Conservation (phyloP, 2,113 vertebrate species). For the Lontra canadensis region DNA sequence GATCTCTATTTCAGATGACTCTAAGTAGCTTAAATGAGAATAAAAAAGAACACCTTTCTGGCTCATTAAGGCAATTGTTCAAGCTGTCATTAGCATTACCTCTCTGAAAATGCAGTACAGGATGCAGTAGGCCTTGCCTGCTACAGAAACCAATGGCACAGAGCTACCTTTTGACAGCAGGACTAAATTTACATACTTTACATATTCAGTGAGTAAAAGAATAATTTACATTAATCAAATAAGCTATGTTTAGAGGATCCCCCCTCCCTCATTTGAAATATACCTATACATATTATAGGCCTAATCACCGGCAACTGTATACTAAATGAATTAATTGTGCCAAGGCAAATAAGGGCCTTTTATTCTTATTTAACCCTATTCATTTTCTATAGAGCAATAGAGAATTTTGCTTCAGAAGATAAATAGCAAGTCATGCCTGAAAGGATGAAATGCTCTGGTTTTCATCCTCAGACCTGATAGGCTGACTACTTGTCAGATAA, state of each 20-base stretch:
- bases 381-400: constrained; percentile 52
- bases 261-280: constrained; percentile 39
- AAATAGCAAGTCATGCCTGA: constrained; percentile 77
- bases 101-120: constrained; percentile 44
- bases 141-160: constrained; percentile 50
- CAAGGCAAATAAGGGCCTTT: constrained; percentile 14
- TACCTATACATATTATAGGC: neutral
- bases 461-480: constrained; percentile 71
- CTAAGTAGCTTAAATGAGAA: constrained; percentile 37
- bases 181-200: constrained; percentile 61
- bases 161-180: constrained; percentile 44
- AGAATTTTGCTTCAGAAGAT: constrained; percentile 69
- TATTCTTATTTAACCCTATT: constrained; percentile 54
- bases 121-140: constrained; percentile 46
- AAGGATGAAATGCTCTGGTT: constrained; percentile 75
- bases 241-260: neutral
- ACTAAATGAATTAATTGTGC: neutral
- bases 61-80: constrained; percentile 57
- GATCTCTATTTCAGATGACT: constrained; percentile 58
- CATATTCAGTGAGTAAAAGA: constrained; percentile 52
- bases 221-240: constrained; percentile 59
- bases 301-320: neutral
- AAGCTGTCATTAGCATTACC: constrained; percentile 54
- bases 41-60: constrained; percentile 54
- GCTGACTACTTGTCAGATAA: constrained; percentile 82